phyloP scores from a whole-genome alignment of 2,888 invertebrate species.

The Clepsis dumicolana region DNA sequence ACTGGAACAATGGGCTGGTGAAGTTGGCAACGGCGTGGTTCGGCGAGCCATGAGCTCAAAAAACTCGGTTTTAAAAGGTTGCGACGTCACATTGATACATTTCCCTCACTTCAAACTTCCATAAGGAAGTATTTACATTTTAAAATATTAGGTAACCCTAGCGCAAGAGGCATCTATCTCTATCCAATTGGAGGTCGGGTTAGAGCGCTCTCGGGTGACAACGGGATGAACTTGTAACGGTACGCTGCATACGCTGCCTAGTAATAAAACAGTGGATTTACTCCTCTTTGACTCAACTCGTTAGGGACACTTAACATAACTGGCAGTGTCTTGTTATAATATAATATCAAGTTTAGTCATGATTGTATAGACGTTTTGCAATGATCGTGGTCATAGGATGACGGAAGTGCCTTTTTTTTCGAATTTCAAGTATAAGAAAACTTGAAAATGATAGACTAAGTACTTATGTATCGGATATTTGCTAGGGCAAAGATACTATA shows the following conservation, averaged over 20 bases:
- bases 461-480: not conserved
- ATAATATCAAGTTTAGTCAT: not conserved
- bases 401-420: not conserved
- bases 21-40: not conserved
- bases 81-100: too few species aligned
- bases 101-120: too few species aligned
- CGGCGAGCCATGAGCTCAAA: too few species aligned
- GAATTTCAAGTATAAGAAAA: too few species aligned
- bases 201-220: not conserved
- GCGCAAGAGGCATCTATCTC: not conserved
- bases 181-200: constrained; percentile 4
- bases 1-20: not conserved
- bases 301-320: not conserved
- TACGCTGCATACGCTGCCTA: not conserved
- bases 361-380: not conserved
- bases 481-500: too few species aligned
- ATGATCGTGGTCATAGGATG: not conserved
- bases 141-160: not conserved
- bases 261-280: not conserved
- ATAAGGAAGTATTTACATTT: not conserved
- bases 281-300: not conserved
- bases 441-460: not conserved
- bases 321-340: not conserved
- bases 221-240: constrained; percentile 8
- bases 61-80: too few species aligned